A percentile compares a stretch with the other conserved stretches of the same genome.
These are phyloP conservation scores for Cylindroiulus punctatus DNA, from an alignment of 2,888 invertebrate species.

Conservation along the genomic window DNA sequence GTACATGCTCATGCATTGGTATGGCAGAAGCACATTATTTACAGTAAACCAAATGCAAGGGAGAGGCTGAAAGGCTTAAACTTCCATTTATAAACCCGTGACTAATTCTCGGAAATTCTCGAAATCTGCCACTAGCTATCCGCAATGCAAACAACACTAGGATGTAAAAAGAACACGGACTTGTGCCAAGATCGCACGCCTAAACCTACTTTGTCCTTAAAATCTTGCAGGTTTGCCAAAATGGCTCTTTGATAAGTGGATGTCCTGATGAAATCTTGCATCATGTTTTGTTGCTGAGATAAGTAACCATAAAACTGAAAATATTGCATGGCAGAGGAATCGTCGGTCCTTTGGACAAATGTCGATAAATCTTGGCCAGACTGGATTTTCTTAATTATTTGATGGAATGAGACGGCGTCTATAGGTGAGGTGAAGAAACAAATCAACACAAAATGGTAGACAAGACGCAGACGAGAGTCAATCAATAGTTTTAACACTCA, in stretches of 20 bases:
- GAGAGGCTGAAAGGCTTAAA: neutral
- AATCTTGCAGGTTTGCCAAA: slow-evolving; percentile 90
- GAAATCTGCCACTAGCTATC: neutral
- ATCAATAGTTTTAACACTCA: neutral
- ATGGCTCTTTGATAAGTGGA: slow-evolving; percentile 98
- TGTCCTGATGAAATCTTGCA: slow-evolving; percentile 98
- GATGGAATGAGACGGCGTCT: slow-evolving; percentile 81
- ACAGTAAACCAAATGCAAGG: neutral
- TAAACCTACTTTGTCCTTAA: slow-evolving; percentile 72
- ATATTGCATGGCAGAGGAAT: slow-evolving; percentile 98
- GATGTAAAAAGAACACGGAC: neutral
- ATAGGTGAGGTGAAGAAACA: slow-evolving; percentile 59
- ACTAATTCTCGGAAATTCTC: neutral
- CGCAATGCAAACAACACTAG: neutral
- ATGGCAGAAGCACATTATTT: neutral
- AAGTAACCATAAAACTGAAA: slow-evolving; percentile 99
- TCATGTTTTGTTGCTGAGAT: slow-evolving; percentile 99
- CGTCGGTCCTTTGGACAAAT: slow-evolving; percentile 95
- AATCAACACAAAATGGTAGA: neutral
- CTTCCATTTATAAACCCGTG: neutral
- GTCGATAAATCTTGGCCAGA: slow-evolving; percentile 81
- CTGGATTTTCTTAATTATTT: slow-evolving; percentile 78
- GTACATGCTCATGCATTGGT: neutral
- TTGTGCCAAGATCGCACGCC: neutral
- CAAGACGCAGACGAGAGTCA: neutral